Evolutionary conservation across 2,113 vertebrate genomes (phyloP), one percentile per base, ranked within the genome.

Genomic region (Sturnira hondurensis): DNA sequence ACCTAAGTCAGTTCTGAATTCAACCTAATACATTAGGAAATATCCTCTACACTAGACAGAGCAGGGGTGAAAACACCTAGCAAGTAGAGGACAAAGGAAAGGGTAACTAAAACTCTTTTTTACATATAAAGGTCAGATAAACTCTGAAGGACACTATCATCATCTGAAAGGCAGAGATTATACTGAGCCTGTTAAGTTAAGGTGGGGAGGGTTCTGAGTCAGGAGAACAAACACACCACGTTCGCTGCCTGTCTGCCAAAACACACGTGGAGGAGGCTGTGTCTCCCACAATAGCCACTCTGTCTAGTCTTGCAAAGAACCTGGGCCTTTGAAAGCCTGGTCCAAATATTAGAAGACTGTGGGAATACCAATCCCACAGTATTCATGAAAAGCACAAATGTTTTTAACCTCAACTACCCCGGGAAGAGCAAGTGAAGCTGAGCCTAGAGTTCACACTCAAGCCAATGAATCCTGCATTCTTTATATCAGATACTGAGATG

Each of bases 91-190:
- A 86, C 93, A 91, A 83, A 91, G 41, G 20, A 63, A 86, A 95
- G 31, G 36, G 47, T 74, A 97, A 82, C 54, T 85, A 71, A 95
- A 76, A 89, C 45, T 74, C 19, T 74, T 73, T 78, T 84, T 93
- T 61, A 83, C 91, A 96, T 93, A 92, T 74, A 95, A 96, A 97
- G 84, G 94, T 96, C 97, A 97, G 96, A 96, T 93, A 95, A 95
- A 89, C 45, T 89, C 41, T 0, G 86, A 93, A 95, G 96, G 93
- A 90, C 94, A 96, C 63, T 11, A 0, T 16, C 0, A 2, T 31
- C 16, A 68, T 74, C 2, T 88, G 54, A 63, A 52, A 28, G 95
- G 43, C 0, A 33, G 36, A 81, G 88, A 90, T 70, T 70, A 90
- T 58, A 71, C 0, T 7, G 15, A 87, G 96, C 54, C 65, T 50